Conservation (phyloP, 2,888 invertebrate genomes). For the Polyploca ridens region DNA sequence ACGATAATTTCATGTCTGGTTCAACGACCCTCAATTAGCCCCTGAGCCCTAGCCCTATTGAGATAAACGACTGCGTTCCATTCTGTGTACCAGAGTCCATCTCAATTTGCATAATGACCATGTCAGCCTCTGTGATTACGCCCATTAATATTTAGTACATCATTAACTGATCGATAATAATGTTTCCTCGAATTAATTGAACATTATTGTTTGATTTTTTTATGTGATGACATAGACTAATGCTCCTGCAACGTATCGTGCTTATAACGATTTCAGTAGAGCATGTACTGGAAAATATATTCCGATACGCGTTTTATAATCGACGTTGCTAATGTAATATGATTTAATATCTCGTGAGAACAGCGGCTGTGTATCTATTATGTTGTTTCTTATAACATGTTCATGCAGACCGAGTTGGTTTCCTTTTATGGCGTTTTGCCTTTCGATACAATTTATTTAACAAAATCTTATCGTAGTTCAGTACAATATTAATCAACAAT, state of each 20-base stretch:
- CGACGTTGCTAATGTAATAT: conserved; percentile 44
- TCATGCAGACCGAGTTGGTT: neutral
- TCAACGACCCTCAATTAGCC: conserved; percentile 71
- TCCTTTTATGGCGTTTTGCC: neutral
- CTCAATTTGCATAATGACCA: conserved; percentile 68
- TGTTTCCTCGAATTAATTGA: conserved; percentile 48
- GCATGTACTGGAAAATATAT: conserved; percentile 48
- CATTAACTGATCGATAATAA: conserved; percentile 49
- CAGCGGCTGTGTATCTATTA: conserved; percentile 26
- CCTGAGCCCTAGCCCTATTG: conserved; percentile 67
- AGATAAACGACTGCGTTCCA: conserved; percentile 59
- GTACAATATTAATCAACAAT: neutral
- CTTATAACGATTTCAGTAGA: conserved; percentile 30
- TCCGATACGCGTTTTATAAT: conserved; percentile 26
- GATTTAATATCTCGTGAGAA: conserved; percentile 47
- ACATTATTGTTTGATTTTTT: conserved; percentile 22
- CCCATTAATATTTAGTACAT: conserved; percentile 63
- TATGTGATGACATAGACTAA: conserved; percentile 11
- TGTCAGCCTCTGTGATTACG: conserved; percentile 58
- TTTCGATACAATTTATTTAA: neutral
- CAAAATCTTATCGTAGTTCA: neutral
- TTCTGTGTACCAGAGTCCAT: conserved; percentile 47
- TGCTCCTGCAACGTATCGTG: conserved; percentile 18
- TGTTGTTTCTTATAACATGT: conserved; percentile 17
- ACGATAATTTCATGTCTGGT: conserved; percentile 58